Percentiles rank a stretch among this genome's conserved stretches.
Evolutionary conservation across 2,797 vertebrate genomes (phyloP).

Genomic region (Bryconaethiops microstoma): DNA sequence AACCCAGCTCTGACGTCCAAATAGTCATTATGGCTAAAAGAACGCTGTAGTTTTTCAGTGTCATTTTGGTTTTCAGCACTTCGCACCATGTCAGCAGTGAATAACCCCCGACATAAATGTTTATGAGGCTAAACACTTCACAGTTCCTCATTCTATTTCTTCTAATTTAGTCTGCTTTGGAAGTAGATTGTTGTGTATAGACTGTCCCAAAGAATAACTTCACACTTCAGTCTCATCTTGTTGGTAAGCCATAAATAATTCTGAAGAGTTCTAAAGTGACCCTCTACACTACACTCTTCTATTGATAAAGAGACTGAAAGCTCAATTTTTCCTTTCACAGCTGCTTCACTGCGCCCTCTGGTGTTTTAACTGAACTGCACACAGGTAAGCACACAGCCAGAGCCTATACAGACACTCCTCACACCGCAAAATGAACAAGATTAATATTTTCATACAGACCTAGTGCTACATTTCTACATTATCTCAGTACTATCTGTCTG

Average conservation of each 20-base stretch:
- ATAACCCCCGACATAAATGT: too few species aligned
- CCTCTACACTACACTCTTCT: not conserved
- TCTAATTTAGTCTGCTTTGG: too few species aligned
- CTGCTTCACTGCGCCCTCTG: not conserved
- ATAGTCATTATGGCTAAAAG: too few species aligned
- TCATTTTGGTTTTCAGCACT: too few species aligned
- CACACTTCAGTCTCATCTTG: not conserved
- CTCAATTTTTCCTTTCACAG: not conserved
- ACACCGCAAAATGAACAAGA: not conserved
- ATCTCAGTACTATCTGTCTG: not conserved
- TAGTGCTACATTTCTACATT: not conserved
- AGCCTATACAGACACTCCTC: not conserved
- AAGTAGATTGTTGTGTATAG: not conserved
- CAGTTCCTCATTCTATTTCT: too few species aligned
- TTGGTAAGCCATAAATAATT: not conserved
- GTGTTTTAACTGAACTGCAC: not conserved
- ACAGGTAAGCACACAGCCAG: not conserved
- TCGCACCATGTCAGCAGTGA: too few species aligned
- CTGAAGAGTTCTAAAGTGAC: not conserved
- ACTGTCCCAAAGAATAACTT: not conserved
- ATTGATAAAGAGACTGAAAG: not conserved
- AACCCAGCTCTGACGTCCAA: not conserved
- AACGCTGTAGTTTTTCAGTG: too few species aligned
- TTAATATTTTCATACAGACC: not conserved
- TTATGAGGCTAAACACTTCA: too few species aligned